A percentile compares a stretch with the other conserved stretches of the same genome.
phyloP scores from a whole-genome alignment of 2,113 vertebrate species.

The Laterallus jamaicensis region DNA sequence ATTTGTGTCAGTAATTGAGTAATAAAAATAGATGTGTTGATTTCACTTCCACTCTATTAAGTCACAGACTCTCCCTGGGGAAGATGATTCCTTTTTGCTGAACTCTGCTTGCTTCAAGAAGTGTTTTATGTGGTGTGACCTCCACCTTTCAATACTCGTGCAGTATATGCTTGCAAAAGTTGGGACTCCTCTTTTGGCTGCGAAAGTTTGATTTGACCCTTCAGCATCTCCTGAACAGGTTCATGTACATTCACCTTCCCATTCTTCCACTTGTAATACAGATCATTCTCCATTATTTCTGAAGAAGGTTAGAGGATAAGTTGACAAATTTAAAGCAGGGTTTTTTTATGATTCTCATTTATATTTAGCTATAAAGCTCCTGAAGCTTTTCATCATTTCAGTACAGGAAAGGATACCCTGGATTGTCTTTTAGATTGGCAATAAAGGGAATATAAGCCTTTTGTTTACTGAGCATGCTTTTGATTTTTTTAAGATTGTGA shows the following conservation, averaged over 20 bases:
- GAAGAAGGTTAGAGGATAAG: not conserved
- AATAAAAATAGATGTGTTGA: not conserved
- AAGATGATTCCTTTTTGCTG: not conserved
- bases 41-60: not conserved
- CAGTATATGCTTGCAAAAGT: not conserved
- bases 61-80: not conserved
- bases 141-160: not conserved
- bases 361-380: not conserved
- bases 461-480: not conserved
- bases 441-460: not conserved
- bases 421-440: constrained; percentile 14
- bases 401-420: not conserved
- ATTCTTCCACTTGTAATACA: not conserved
- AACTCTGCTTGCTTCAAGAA: not conserved
- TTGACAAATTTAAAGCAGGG: not conserved
- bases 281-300: not conserved
- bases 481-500: not conserved
- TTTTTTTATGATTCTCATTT: not conserved
- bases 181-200: not conserved
- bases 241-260: not conserved
- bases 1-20: not conserved
- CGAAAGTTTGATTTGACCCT: not conserved
- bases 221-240: not conserved
- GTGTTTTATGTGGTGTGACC: not conserved
- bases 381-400: not conserved